Evolutionary conservation across 2,797 vertebrate genomes (phyloP).

Genomic region (Clangula hyemalis): DNA sequence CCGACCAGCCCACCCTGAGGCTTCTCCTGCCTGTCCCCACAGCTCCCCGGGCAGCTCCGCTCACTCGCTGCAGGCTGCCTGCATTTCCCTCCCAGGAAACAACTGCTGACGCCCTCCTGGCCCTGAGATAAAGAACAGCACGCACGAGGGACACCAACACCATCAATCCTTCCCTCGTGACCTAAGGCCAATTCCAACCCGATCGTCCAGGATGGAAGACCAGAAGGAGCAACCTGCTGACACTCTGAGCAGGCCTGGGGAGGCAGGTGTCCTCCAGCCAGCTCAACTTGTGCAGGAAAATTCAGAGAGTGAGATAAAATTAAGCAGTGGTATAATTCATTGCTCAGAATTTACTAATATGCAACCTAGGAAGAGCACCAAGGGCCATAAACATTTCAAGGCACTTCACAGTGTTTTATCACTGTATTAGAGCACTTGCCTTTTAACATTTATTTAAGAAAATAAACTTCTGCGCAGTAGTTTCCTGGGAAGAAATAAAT

Average conservation of each 20-base stretch:
- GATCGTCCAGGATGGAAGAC: not conserved
- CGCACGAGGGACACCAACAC: not conserved
- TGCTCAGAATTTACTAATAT: conserved; percentile 69
- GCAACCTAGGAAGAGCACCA: conserved; percentile 46
- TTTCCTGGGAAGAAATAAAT: conserved; percentile 51
- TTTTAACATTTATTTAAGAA: conserved; percentile 66
- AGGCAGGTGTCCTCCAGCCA: not conserved
- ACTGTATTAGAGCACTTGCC: conserved; percentile 56
- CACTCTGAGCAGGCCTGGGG: not conserved
- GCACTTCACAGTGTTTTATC: conserved; percentile 64
- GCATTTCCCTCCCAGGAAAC: not conserved
- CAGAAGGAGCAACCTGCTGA: not conserved
- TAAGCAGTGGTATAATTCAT: conserved; percentile 59
- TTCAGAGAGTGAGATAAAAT: conserved; percentile 60
- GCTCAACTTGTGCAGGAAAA: conserved; percentile 20
- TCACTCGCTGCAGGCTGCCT: not conserved
- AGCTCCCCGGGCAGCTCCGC: rapidly evolving
- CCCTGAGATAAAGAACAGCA: not conserved
- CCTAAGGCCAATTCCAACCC: not conserved
- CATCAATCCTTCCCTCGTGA: not conserved
- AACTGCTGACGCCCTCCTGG: not conserved
- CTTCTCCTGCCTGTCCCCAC: not conserved
- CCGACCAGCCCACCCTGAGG: not conserved
- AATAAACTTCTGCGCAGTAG: conserved; percentile 58
- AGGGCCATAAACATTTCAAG: conserved; percentile 71